Evolutionary conservation across 2,888 invertebrate species (phyloP).

Genomic region (Chrysina gloriosa): DNA sequence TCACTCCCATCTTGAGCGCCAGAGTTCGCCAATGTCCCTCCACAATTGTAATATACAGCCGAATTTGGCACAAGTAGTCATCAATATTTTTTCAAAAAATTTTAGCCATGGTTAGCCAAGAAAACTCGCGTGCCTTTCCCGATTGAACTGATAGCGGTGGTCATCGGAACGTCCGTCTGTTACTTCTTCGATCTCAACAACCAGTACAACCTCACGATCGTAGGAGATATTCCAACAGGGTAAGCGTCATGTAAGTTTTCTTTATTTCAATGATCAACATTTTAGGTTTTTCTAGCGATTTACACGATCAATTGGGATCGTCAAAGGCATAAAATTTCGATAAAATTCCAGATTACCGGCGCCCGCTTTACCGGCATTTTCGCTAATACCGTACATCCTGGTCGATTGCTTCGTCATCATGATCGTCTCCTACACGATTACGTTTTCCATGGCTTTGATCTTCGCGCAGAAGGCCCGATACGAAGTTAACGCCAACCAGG

Average conservation of each 20-base stretch:
- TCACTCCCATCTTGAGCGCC: too few species aligned
- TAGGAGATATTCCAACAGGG: conserved; percentile 88
- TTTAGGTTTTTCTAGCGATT: too few species aligned
- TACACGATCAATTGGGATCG: too few species aligned
- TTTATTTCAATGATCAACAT: too few species aligned
- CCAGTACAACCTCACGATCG: conserved; percentile 72
- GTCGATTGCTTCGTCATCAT: conserved; percentile 77
- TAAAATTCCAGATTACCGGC: conserved; percentile 71
- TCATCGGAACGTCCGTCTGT: conserved; percentile 78
- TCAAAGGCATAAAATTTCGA: conserved; percentile 5
- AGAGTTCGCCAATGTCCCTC: too few species aligned
- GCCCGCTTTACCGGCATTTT: conserved; percentile 72
- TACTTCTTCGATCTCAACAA: conserved; percentile 70
- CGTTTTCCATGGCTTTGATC: conserved; percentile 85
- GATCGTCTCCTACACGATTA: conserved; percentile 82
- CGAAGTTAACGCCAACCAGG: conserved; percentile 82
- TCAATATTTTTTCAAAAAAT: too few species aligned
- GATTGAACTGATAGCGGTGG: conserved; percentile 83
- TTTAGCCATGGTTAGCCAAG: conserved; percentile 75
- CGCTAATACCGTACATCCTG: conserved; percentile 70
- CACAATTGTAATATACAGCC: too few species aligned
- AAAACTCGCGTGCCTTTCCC: conserved; percentile 81
- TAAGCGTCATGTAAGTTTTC: conserved; percentile 62
- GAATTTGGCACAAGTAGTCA: too few species aligned
- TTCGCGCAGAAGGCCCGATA: conserved; percentile 81